Percentiles rank a stretch among this genome's conserved stretches.
Conservation (phyloP, 2,888 invertebrate species). For the Physocephala rufipes region DNA sequence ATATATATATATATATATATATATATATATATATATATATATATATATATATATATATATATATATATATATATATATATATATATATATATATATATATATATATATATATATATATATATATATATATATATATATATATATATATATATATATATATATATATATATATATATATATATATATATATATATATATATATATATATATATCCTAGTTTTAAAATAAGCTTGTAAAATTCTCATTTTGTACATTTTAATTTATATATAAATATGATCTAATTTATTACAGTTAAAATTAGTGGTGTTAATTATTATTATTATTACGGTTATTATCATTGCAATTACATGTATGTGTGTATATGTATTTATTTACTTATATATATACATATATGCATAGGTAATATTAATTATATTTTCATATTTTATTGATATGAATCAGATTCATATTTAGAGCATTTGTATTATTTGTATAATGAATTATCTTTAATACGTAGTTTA, state of each 20-base stretch:
- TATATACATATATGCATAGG: conserved; percentile 33
- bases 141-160: background rate
- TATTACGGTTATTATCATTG: background rate
- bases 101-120: background rate
- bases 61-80: background rate
- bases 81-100: background rate
- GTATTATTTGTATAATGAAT: conserved; percentile 60
- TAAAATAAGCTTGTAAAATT: conserved; percentile 33
- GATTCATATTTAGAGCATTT: conserved; percentile 54
- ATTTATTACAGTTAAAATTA: conserved; percentile 32
- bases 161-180: background rate
- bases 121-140: background rate
- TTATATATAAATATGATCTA: conserved; percentile 33
- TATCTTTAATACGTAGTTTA: conserved; percentile 38
- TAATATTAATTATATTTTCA: conserved; percentile 12
- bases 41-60: background rate
- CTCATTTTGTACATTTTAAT: conserved; percentile 39
- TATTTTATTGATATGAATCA: conserved; percentile 41
- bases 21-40: background rate
- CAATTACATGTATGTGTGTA: conserved; percentile 14
- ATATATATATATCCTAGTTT: conserved; percentile 12
- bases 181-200: no score
- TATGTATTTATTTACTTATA: conserved; percentile 28
- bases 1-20: background rate
- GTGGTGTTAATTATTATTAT: conserved; percentile 25